Evolutionary conservation across 1,140 invertebrate species (phyloP).

Genomic region (Elysia chlorotica): DNA sequence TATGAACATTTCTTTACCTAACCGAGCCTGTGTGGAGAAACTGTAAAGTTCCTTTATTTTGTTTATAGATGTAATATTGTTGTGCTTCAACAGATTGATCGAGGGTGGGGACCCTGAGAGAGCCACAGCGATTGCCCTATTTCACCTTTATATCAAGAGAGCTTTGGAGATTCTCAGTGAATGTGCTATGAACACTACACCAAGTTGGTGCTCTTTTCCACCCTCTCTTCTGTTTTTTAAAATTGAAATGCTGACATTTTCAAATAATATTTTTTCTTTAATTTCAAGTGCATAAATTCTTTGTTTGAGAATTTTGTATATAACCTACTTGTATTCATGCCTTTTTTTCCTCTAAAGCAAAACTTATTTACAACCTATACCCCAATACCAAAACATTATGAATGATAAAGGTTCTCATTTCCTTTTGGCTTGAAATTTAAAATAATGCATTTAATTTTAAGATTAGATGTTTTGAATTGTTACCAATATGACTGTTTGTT

Average conservation of each 20-base stretch:
- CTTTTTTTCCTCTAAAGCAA: background rate
- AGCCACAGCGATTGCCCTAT: constrained; percentile 88
- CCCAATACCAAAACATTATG: too few species aligned
- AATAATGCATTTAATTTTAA: background rate
- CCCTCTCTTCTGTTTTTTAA: background rate
- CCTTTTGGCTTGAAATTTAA: background rate
- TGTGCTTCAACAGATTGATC: constrained; percentile 62
- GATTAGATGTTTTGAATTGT: too few species aligned
- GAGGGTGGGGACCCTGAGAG: constrained; percentile 71
- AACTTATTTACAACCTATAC: background rate
- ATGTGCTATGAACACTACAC: constrained; percentile 56
- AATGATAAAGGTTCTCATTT: background rate
- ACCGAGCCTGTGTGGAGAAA: too few species aligned
- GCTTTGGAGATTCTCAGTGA: constrained; percentile 85
- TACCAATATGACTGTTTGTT: too few species aligned
- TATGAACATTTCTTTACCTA: too few species aligned
- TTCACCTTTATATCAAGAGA: constrained; percentile 81
- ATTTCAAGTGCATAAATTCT: too few species aligned
- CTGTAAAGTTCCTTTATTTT: too few species aligned
- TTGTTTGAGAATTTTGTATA: too few species aligned
- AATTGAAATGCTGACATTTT: too few species aligned
- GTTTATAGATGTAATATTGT: too few species aligned
- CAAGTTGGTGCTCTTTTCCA: constrained; percentile 8
- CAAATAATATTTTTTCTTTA: too few species aligned
- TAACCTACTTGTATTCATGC: background rate